These are phyloP conservation scores for Hyalella azteca DNA, from an alignment of 2,888 invertebrate genomes.

Conservation along the genomic window DNA sequence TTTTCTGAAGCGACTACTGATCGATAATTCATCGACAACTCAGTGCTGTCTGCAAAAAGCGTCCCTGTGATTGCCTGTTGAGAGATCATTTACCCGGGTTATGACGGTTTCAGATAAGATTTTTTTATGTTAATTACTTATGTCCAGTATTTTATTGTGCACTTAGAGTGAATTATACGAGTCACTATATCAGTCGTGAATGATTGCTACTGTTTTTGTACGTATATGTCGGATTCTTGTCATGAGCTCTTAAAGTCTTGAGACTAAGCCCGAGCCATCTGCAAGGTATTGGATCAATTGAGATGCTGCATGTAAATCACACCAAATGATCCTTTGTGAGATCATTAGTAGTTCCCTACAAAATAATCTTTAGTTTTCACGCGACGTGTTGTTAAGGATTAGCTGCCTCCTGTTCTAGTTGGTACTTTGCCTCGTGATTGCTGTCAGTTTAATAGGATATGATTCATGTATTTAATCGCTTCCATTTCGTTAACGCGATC, in stretches of 20 bases:
- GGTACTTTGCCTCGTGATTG: not conserved
- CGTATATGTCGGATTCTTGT: not conserved
- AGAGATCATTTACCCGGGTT: no score
- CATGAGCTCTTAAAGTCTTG: not conserved
- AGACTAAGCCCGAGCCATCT: not conserved
- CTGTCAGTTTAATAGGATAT: not conserved
- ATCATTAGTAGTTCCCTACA: not conserved
- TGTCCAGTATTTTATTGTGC: no score
- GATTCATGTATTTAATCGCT: conserved; percentile 29
- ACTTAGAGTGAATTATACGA: no score
- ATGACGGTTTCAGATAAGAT: no score
- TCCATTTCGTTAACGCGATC: not conserved
- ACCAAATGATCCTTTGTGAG: not conserved
- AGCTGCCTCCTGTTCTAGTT: conserved; percentile 12
- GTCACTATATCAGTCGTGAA: no score
- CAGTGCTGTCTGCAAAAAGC: no score
- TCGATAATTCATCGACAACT: no score
- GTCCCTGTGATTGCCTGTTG: no score
- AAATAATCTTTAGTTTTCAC: not conserved
- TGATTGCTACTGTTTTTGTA: not conserved
- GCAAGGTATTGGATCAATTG: not conserved
- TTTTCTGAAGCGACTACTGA: no score
- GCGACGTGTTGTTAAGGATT: conserved; percentile 16
- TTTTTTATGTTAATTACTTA: no score
- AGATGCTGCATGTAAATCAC: not conserved